A percentile compares a stretch with the other conserved stretches of the same genome.
These are phyloP conservation scores for Xyrauchen texanus DNA, from an alignment of 2,113 vertebrate species.

Conservation along the genomic window DNA sequence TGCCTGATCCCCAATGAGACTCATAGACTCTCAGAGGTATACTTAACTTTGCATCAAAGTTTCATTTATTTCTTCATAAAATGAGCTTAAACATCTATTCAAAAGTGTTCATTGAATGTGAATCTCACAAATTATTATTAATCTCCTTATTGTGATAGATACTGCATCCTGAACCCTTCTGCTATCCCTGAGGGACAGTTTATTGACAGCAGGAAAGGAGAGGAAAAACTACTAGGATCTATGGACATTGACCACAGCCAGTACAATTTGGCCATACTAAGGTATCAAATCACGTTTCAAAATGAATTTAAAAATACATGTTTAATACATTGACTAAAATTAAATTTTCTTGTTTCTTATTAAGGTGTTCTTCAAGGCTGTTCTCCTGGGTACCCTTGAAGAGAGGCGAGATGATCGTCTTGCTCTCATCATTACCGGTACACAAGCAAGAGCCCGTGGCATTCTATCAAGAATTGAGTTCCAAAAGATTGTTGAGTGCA, in stretches of 20 bases:
- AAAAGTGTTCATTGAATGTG: too few species aligned
- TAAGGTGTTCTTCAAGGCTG: slow-evolving; percentile 65
- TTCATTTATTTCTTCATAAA: too few species aligned
- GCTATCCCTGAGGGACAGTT: slow-evolving; percentile 68
- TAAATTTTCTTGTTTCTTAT: not conserved
- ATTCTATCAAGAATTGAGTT: slow-evolving; percentile 82
- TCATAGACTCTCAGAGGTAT: too few species aligned
- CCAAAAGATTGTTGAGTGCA: slow-evolving; percentile 80
- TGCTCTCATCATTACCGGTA: slow-evolving; percentile 82
- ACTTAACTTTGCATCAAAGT: not conserved
- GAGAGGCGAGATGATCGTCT: slow-evolving; percentile 81
- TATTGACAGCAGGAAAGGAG: slow-evolving; percentile 65
- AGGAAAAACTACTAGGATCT: slow-evolving; percentile 65
- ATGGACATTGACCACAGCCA: slow-evolving; percentile 65
- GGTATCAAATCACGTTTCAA: slow-evolving; percentile 38
- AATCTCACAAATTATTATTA: too few species aligned
- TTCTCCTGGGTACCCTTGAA: slow-evolving; percentile 68
- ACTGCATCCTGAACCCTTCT: slow-evolving; percentile 63
- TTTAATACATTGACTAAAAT: too few species aligned
- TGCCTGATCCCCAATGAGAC: slow-evolving; percentile 78
- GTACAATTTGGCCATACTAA: slow-evolving; percentile 68
- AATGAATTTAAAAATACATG: too few species aligned
- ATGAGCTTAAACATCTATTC: too few species aligned
- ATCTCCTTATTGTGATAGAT: slow-evolving; percentile 40
- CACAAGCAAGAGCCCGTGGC: slow-evolving; percentile 79